Percentiles rank a stretch among this genome's conserved stretches.
Conservation (phyloP, 1,140 invertebrate species). For the Drosophila kurseongensis region DNA sequence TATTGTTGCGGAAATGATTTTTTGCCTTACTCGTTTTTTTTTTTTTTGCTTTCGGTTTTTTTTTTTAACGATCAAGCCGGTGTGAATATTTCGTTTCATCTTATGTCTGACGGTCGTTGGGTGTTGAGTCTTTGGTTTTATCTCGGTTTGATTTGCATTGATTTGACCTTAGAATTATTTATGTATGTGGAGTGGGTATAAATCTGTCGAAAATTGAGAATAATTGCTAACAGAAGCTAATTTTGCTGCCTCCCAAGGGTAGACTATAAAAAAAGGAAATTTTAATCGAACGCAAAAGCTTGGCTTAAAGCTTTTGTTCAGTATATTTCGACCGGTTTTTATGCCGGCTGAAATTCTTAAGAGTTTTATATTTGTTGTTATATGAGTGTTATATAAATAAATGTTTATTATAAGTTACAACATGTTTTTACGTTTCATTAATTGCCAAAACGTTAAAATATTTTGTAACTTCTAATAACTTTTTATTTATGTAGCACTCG, state of each 20-base stretch:
- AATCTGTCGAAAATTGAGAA: slow-evolving; percentile 46
- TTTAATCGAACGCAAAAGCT: background rate
- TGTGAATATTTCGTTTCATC: slow-evolving; percentile 15
- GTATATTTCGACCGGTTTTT: background rate
- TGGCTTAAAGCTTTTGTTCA: slow-evolving; percentile 3
- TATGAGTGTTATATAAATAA: no score
- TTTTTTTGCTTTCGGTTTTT: background rate
- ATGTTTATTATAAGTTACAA: no score
- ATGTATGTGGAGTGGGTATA: slow-evolving; percentile 24
- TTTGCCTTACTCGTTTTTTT: slow-evolving; percentile 36
- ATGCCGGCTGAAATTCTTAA: background rate
- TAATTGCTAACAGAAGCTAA: slow-evolving; percentile 8
- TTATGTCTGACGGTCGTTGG: slow-evolving; percentile 1
- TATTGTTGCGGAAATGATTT: slow-evolving; percentile 69
- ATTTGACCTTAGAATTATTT: slow-evolving; percentile 40
- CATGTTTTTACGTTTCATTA: no score
- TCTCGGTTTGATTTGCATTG: slow-evolving; percentile 30
- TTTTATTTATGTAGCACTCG: no score
- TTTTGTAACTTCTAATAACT: no score
- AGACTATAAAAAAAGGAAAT: slow-evolving; percentile 18
- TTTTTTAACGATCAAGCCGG: background rate
- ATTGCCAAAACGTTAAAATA: no score
- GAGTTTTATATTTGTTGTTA: no score
- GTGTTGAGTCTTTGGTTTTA: slow-evolving; percentile 5
- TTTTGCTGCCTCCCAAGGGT: slow-evolving; percentile 2